Percentiles rank a stretch among this genome's conserved stretches.
phyloP scores from a whole-genome alignment of 2,888 invertebrate species.

The Eristalis arbustorum region DNA sequence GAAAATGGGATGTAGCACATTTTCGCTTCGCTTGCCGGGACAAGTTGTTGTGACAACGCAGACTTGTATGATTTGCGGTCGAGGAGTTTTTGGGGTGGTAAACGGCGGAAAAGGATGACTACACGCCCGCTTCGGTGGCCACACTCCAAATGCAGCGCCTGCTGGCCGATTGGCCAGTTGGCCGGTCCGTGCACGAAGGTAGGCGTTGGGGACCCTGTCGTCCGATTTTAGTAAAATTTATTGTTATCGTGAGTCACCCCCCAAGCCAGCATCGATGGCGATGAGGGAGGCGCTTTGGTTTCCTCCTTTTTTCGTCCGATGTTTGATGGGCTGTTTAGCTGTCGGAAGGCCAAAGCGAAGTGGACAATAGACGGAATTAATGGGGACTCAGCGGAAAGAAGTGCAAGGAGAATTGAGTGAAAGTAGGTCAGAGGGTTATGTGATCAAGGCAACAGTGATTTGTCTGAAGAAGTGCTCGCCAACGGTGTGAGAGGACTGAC shows the following conservation, averaged over 20 bases:
- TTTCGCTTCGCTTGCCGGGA: constrained; percentile 53
- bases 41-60: constrained; percentile 66
- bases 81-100: constrained; percentile 16
- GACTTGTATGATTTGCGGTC: constrained; percentile 62
- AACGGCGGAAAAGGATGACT: constrained; percentile 12
- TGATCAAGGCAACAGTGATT: constrained; percentile 5
- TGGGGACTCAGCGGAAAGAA: constrained; percentile 21
- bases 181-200: neutral
- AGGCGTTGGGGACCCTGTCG: constrained; percentile 23
- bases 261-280: constrained; percentile 11
- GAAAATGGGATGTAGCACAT: constrained; percentile 65
- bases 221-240: constrained; percentile 35
- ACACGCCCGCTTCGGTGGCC: constrained; percentile 10
- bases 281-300: neutral
- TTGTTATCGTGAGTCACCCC: constrained; percentile 15
- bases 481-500: neutral
- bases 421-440: constrained; percentile 34
- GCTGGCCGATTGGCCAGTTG: neutral
- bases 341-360: constrained; percentile 23
- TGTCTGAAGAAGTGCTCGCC: neutral
- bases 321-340: constrained; percentile 39
- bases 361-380: constrained; percentile 38
- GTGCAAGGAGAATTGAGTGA: constrained; percentile 5
- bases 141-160: constrained; percentile 21
- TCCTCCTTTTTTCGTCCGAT: neutral